Evolutionary conservation across 2,797 vertebrate species (phyloP).

Genomic region (Menidia menidia): DNA sequence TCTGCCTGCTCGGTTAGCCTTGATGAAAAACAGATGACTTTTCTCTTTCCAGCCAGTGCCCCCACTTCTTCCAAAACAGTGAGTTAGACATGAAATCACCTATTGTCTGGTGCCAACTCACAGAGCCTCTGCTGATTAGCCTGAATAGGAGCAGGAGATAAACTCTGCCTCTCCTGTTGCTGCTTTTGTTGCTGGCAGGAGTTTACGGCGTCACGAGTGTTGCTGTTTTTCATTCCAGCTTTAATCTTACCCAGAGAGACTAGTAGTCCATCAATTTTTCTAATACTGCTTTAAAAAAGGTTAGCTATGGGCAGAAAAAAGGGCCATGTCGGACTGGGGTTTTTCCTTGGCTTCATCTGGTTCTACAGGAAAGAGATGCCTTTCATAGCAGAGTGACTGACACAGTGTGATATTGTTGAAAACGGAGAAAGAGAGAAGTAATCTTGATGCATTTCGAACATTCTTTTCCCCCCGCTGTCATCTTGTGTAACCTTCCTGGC

Average conservation of each 20-base stretch:
- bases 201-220: background rate
- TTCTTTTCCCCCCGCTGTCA: constrained; percentile 46
- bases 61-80: constrained; percentile 47
- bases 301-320: too few relatives aligned
- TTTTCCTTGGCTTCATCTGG: background rate
- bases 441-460: constrained; percentile 49
- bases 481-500: constrained; percentile 37
- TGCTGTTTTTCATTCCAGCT: background rate
- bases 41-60: constrained; percentile 52
- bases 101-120: constrained; percentile 56
- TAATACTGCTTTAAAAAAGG: background rate
- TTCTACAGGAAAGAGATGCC: constrained; percentile 30
- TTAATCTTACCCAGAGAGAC: constrained; percentile 19
- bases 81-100: constrained; percentile 65
- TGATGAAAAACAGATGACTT: constrained; percentile 76
- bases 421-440: constrained; percentile 21
- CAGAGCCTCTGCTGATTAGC: constrained; percentile 43
- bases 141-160: constrained; percentile 13
- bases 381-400: constrained; percentile 43
- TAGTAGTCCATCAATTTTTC: constrained; percentile 5
- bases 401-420: constrained; percentile 39
- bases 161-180: constrained; percentile 13
- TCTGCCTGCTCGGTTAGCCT: constrained; percentile 40
- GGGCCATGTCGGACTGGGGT: too few relatives aligned
- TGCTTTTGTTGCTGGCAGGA: constrained; percentile 12